A percentile compares a stretch with the other conserved stretches of the same genome.
Evolutionary conservation across 2,113 vertebrate species (phyloP).

Genomic region (Rhadina sibilatrix): DNA sequence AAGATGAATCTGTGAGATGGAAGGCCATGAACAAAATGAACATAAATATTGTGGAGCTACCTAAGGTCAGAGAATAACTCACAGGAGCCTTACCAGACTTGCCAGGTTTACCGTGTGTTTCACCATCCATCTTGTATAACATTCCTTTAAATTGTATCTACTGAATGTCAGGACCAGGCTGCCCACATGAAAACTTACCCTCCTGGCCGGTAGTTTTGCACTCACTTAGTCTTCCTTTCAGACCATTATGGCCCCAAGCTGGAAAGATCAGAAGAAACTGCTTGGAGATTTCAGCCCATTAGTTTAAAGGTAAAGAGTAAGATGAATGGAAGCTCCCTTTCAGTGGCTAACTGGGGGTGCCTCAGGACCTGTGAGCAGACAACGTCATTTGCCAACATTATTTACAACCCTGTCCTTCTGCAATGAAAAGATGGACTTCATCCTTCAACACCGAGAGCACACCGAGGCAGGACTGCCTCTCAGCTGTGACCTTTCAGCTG

Average conservation of each 20-base stretch:
- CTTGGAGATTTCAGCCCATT: background rate
- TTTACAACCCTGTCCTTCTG: background rate
- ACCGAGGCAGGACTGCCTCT: background rate
- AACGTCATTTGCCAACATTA: background rate
- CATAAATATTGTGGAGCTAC: background rate
- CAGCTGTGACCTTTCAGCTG: background rate
- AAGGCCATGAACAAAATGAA: background rate
- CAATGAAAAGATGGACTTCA: background rate
- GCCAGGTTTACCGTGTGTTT: background rate
- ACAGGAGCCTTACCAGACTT: background rate
- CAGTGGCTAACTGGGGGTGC: background rate
- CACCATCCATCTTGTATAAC: background rate
- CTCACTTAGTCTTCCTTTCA: background rate
- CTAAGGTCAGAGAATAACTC: conserved; percentile 4
- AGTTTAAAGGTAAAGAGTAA: background rate
- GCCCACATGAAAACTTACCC: background rate
- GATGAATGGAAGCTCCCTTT: background rate
- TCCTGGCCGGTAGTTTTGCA: background rate
- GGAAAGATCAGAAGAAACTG: background rate
- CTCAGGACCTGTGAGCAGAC: background rate
- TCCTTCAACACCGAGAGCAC: background rate
- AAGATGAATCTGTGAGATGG: background rate
- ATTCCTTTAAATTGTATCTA: background rate
- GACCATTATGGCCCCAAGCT: background rate
- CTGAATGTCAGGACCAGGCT: background rate